Conservation (phyloP, 2,888 invertebrate species). For the Dilophus febrilis region DNA sequence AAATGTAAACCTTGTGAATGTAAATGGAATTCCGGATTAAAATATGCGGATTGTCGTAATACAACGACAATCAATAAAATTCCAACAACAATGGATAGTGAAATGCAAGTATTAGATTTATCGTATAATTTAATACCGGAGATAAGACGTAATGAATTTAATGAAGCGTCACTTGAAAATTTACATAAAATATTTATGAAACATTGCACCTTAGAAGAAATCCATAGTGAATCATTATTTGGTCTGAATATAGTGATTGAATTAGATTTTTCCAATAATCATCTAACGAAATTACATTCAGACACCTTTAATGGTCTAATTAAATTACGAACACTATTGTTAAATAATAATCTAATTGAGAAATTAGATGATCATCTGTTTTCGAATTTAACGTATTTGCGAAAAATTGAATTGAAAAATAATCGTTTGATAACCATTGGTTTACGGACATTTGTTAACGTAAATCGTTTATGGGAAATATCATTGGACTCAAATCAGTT, state of each 20-base stretch:
- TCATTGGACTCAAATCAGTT: slow-evolving; percentile 59
- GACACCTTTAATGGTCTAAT: slow-evolving; percentile 53
- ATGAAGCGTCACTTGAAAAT: slow-evolving; percentile 51
- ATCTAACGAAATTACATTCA: slow-evolving; percentile 43
- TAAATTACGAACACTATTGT: slow-evolving; percentile 50
- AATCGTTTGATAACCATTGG: slow-evolving; percentile 55
- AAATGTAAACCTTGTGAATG: slow-evolving; percentile 47
- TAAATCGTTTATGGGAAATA: slow-evolving; percentile 49
- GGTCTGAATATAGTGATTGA: slow-evolving; percentile 64
- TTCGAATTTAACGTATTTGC: slow-evolving; percentile 51
- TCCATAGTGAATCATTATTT: slow-evolving; percentile 60
- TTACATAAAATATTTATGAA: slow-evolving; percentile 62
- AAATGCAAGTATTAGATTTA: slow-evolving; percentile 54
- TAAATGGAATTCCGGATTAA: slow-evolving; percentile 72
- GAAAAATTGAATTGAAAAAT: slow-evolving; percentile 58
- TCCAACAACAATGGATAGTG: slow-evolving; percentile 53
- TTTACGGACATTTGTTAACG: slow-evolving; percentile 49
- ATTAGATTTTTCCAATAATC: slow-evolving; percentile 63
- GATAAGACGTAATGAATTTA: slow-evolving; percentile 49
- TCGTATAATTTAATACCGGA: slow-evolving; percentile 50
- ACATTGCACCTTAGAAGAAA: slow-evolving; percentile 52
- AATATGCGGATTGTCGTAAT: slow-evolving; percentile 61
- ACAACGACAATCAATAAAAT: slow-evolving; percentile 43
- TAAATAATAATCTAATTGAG: slow-evolving; percentile 60
- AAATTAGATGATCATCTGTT: slow-evolving; percentile 61